Percentiles rank a stretch among this genome's conserved stretches.
phyloP scores from a whole-genome alignment of 2,888 invertebrate genomes.

The Leucophenga maculata region DNA sequence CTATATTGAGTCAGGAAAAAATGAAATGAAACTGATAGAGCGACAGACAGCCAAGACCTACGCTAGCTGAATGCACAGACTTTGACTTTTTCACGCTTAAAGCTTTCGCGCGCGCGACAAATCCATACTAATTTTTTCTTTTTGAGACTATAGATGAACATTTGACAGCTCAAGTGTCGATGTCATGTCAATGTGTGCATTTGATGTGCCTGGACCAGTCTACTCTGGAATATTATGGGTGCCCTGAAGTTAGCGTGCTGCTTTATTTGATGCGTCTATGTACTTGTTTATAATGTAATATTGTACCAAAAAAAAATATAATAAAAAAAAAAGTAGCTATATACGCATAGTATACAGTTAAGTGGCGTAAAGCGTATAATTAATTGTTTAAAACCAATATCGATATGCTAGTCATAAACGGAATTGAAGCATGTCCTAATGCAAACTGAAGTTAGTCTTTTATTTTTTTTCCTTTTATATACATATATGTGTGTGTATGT shows the following conservation, averaged over 20 bases:
- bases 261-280: slow-evolving; percentile 52
- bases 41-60: slow-evolving; percentile 41
- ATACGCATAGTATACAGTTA: slow-evolving; percentile 55
- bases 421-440: neutral
- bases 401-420: slow-evolving; percentile 63
- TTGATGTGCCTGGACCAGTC: slow-evolving; percentile 4
- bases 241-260: slow-evolving; percentile 34
- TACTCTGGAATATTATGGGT: neutral
- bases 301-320: neutral
- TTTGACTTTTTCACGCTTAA: slow-evolving; percentile 18
- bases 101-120: slow-evolving; percentile 39
- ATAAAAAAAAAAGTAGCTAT: slow-evolving; percentile 1
- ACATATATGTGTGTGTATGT: no score
- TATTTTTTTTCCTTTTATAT: neutral
- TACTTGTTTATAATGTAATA: neutral
- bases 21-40: slow-evolving; percentile 39
- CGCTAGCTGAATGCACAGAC: slow-evolving; percentile 51
- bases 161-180: slow-evolving; percentile 56
- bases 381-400: slow-evolving; percentile 67
- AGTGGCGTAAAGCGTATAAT: slow-evolving; percentile 65
- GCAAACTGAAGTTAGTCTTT: neutral
- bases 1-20: slow-evolving; percentile 51
- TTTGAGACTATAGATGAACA: slow-evolving; percentile 31
- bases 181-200: slow-evolving; percentile 47
- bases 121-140: no score